phyloP scores from a whole-genome alignment of 2,797 vertebrate genomes.

The Percopsis omiscomaycus region DNA sequence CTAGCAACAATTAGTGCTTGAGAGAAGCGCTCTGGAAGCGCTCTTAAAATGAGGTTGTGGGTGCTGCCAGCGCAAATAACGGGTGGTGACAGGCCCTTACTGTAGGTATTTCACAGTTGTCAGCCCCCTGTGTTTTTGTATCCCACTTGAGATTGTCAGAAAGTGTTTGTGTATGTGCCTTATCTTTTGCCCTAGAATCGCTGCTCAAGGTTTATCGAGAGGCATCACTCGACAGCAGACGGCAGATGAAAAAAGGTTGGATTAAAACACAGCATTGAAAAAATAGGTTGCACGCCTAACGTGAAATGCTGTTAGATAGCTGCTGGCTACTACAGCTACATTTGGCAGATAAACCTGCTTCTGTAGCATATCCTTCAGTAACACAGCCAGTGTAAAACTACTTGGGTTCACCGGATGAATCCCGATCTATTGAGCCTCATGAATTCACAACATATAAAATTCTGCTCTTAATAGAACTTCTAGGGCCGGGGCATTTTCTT shows the following conservation, averaged over 20 bases:
- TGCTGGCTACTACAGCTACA: neutral
- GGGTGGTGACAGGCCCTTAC: no score
- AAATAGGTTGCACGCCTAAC: neutral
- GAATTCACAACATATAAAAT: constrained; percentile 42
- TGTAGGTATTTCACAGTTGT: no score
- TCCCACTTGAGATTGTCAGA: constrained; percentile 8
- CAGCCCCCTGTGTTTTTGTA: neutral
- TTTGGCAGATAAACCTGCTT: neutral
- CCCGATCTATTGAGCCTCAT: constrained; percentile 28
- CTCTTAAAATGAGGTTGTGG: no score
- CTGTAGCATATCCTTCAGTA: neutral
- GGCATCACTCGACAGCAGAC: constrained; percentile 5
- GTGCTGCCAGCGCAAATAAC: no score
- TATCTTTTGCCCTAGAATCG: neutral
- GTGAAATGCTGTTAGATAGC: neutral
- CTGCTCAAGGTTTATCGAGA: constrained; percentile 10
- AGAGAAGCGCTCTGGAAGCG: no score
- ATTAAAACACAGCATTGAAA: constrained; percentile 11
- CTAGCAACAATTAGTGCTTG: no score
- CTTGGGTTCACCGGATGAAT: neutral
- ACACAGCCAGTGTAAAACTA: constrained; percentile 4
- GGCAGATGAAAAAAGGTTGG: neutral
- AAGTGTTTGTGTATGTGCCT: constrained; percentile 7
- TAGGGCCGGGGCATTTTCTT: constrained; percentile 21
- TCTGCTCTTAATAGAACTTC: constrained; percentile 39